phyloP scores from a whole-genome alignment of 2,797 vertebrate genomes.

The Erpetoichthys calabaricus region DNA sequence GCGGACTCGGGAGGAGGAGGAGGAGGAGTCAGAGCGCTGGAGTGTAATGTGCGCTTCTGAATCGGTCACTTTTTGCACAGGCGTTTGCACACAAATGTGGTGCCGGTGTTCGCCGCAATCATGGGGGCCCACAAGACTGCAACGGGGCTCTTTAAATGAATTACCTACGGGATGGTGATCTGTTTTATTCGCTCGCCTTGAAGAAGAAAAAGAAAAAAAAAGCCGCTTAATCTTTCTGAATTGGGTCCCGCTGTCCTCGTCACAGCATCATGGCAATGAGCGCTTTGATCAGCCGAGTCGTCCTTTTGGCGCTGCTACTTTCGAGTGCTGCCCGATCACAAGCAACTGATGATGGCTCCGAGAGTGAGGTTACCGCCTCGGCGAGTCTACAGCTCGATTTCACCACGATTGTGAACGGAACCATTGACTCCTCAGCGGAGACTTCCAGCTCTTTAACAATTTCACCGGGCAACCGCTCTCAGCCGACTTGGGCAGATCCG shows the following conservation, averaged over 20 bases:
- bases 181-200: constrained; percentile 44
- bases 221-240: constrained; percentile 28
- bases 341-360: no score
- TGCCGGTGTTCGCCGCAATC: constrained; percentile 24
- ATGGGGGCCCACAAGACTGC: constrained; percentile 6
- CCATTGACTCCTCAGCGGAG: no score
- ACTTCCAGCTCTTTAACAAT: no score
- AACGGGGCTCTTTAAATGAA: constrained; percentile 21
- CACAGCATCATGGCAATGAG: constrained; percentile 49
- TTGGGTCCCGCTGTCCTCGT: constrained; percentile 28
- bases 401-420: no score
- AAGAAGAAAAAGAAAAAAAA: constrained; percentile 14
- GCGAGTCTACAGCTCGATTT: no score
- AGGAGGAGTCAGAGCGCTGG: constrained; percentile 40
- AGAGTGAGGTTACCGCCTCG: no score
- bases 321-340: not conserved
- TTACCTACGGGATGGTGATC: constrained; percentile 14
- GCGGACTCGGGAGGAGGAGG: no score
- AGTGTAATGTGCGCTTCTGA: constrained; percentile 39
- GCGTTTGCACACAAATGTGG: constrained; percentile 28
- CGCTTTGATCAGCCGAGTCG: constrained; percentile 31
- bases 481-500: no score
- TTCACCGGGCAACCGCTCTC: no score
- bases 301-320: constrained; percentile 34
- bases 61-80: constrained; percentile 19